Conservation (phyloP, 2,113 vertebrate genomes). For the Vulpes ferrilata region DNA sequence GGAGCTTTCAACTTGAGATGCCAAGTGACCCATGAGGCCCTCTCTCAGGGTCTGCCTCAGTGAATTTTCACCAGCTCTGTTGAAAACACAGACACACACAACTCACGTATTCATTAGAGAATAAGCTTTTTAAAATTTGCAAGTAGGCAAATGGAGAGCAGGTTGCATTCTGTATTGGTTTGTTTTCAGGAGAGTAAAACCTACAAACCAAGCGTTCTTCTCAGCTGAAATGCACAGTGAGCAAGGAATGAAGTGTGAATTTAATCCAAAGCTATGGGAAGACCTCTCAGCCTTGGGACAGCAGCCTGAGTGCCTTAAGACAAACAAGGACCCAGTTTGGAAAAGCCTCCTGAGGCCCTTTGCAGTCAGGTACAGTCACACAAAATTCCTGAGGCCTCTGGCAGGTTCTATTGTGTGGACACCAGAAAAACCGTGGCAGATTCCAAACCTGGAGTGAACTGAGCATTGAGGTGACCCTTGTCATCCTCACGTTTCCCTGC, state of each 20-base stretch:
- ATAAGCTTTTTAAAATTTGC: neutral
- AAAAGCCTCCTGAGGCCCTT: neutral
- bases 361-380: neutral
- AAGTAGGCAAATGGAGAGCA: neutral
- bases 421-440: neutral
- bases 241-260: neutral
- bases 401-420: neutral
- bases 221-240: neutral
- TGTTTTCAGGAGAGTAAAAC: slow-evolving; percentile 12
- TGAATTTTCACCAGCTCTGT: neutral
- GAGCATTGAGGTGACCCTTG: neutral
- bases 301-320: neutral
- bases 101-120: neutral
- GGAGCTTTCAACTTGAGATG: accelerated
- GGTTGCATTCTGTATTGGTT: neutral
- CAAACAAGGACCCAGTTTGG: neutral
- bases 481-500: too few species aligned
- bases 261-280: neutral
- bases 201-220: neutral
- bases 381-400: neutral
- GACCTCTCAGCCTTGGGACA: neutral
- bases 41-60: neutral
- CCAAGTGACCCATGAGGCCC: neutral
- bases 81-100: slow-evolving; percentile 29
- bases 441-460: neutral